Evolutionary conservation across 2,888 invertebrate genomes (phyloP), one percentile per base, ranked within the genome.

Genomic region (Pyrgus malvae): DNA sequence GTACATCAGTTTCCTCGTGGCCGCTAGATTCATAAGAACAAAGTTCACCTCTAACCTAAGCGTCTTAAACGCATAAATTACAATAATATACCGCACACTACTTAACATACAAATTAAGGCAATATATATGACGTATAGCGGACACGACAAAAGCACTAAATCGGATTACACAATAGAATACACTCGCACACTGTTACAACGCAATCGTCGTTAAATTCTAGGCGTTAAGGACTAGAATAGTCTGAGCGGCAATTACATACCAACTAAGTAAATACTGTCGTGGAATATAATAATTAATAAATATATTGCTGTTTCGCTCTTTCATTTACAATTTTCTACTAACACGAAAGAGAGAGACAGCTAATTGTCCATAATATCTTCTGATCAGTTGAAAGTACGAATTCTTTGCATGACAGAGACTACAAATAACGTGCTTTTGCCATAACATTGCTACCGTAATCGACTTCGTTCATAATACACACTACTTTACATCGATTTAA

Each of bases 401-500:
- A 23, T 6, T 4, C 23, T 23, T 23, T 6, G 23, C 23, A 4
- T 6, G 23, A 23, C 23, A 23, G 6, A 23, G 4, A 23, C 6
- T n/a, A n/a, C 11, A 38, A 5, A 9, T 37, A 6, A 27, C 14
- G 16, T 42, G 27, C 27, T 27, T 16, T 25, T 16, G 45, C 46
- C 33, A 16, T 5, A 21, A 45, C 8, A 33, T 21, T 23, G 23
- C 23, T 16, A 23, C 19, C 5, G n/a, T 46, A 8, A 23, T n/a
- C 21, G 12, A 35, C 5, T 23, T 16, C 23, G 4, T 14, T 35
- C 17, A 50, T 17, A 31, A 40, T 41, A 57, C 48, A 35, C 37
- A 19, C 42, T 40, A 56, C 45, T 51, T 54, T 42, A 41, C 48
- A 56, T 65, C 61, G 66, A 68, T 58, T 40, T 35, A 23, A 44